phyloP scores from a whole-genome alignment of 2,888 invertebrate species.

The Digitonthophagus gazella region DNA sequence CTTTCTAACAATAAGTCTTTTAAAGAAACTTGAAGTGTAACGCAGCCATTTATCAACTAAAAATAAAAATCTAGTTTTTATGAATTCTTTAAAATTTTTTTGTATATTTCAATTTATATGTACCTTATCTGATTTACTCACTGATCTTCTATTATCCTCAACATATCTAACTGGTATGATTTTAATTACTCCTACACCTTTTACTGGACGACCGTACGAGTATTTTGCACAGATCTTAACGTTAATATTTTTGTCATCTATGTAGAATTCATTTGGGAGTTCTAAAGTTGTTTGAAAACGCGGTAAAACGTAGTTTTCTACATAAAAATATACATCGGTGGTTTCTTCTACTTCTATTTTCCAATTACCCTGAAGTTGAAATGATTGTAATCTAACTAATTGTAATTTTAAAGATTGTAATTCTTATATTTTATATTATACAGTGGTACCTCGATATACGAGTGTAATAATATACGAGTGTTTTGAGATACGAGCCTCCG shows the following conservation, averaged over 20 bases:
- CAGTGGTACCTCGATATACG: too few relatives aligned
- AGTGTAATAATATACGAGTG: too few relatives aligned
- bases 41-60: constrained; percentile 46
- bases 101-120: too few relatives aligned
- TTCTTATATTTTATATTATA: too few relatives aligned
- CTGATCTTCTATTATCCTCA: constrained; percentile 33
- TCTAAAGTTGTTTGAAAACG: constrained; percentile 58
- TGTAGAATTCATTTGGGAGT: constrained; percentile 55
- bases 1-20: constrained; percentile 36
- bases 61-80: neutral
- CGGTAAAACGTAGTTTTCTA: constrained; percentile 59
- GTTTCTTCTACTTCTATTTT: constrained; percentile 50
- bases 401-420: too few relatives aligned
- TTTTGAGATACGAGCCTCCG: too few relatives aligned
- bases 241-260: constrained; percentile 49
- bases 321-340: constrained; percentile 49
- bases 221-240: constrained; percentile 60
- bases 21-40: constrained; percentile 39
- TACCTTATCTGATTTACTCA: constrained; percentile 41
- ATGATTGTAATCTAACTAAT: constrained; percentile 1
- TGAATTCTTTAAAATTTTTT: neutral
- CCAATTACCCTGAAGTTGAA: constrained; percentile 57
- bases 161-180: constrained; percentile 33
- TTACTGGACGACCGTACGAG: constrained; percentile 62
- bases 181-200: constrained; percentile 55